phyloP scores from a whole-genome alignment of 2,888 invertebrate genomes.

The Gastracanthus pulcherrimus region DNA sequence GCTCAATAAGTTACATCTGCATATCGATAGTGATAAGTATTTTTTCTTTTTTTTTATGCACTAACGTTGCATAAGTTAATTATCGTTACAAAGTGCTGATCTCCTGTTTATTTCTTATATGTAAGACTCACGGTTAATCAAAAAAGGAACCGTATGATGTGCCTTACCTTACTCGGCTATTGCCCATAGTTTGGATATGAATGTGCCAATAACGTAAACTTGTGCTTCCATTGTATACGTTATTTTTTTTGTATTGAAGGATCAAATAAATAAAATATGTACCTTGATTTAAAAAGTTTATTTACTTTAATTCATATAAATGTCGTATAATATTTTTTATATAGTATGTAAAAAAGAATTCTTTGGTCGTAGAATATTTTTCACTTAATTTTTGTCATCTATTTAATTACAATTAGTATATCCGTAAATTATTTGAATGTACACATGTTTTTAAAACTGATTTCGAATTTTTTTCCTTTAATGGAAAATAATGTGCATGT shows the following conservation, averaged over 20 bases:
- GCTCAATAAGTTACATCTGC: constrained; percentile 12
- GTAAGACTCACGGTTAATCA: constrained; percentile 7
- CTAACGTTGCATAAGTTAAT: constrained; percentile 26
- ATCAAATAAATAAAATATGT: constrained; percentile 45
- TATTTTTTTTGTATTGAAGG: constrained; percentile 43
- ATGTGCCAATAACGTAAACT: constrained; percentile 50
- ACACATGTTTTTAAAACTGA: too few relatives aligned
- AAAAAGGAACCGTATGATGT: constrained; percentile 9
- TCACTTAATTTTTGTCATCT: too few relatives aligned
- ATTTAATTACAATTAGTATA: too few relatives aligned
- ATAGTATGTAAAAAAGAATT: neutral
- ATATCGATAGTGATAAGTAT: constrained; percentile 16
- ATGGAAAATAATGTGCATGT: neutral
- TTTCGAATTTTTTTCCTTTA: neutral
- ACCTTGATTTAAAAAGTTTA: neutral
- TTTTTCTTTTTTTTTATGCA: constrained; percentile 30
- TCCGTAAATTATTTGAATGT: too few relatives aligned
- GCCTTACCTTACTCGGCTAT: constrained; percentile 25
- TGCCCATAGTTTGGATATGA: neutral
- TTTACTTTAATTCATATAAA: neutral
- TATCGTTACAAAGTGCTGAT: constrained; percentile 31
- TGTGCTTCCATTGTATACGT: constrained; percentile 41
- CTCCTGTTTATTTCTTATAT: constrained; percentile 35
- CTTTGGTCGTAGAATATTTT: neutral
- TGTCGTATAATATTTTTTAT: neutral